phyloP scores from a whole-genome alignment of 2,888 invertebrate species.

The Protophormia terraenovae region DNA sequence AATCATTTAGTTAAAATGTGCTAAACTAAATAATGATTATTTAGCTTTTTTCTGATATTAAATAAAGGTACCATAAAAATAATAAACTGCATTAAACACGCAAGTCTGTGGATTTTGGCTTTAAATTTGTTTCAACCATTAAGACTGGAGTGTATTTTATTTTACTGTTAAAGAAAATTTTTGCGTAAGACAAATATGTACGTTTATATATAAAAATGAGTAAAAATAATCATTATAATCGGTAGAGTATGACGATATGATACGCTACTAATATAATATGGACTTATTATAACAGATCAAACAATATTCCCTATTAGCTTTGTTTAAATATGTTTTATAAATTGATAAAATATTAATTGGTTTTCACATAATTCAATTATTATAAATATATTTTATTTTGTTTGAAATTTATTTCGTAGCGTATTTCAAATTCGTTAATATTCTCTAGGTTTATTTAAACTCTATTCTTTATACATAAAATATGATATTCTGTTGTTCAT shows the following conservation, averaged over 20 bases:
- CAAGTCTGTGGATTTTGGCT: not conserved
- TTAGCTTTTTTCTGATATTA: not conserved
- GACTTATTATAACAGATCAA: not conserved
- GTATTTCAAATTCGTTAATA: not conserved
- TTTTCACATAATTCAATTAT: too few species aligned
- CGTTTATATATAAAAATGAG: not conserved
- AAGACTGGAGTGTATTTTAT: not conserved
- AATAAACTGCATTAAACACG: conserved; percentile 32
- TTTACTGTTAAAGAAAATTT: not conserved
- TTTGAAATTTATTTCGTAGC: not conserved
- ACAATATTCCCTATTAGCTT: too few species aligned
- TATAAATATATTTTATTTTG: too few species aligned
- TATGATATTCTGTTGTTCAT: conserved; percentile 8
- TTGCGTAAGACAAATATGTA: not conserved
- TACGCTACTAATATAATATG: not conserved
- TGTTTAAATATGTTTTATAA: too few species aligned
- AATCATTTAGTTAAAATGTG: conserved; percentile 39
- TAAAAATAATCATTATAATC: not conserved
- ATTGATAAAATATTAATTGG: too few species aligned
- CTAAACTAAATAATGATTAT: conserved; percentile 10
- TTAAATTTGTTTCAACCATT: not conserved
- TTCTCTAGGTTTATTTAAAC: not conserved
- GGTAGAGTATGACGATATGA: not conserved
- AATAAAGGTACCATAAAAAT: not conserved
- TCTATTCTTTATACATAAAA: not conserved